Percentiles rank a stretch among this genome's conserved stretches.
These are phyloP conservation scores for Apis florea DNA, from an alignment of 1,140 invertebrate species.

Conservation along the genomic window DNA sequence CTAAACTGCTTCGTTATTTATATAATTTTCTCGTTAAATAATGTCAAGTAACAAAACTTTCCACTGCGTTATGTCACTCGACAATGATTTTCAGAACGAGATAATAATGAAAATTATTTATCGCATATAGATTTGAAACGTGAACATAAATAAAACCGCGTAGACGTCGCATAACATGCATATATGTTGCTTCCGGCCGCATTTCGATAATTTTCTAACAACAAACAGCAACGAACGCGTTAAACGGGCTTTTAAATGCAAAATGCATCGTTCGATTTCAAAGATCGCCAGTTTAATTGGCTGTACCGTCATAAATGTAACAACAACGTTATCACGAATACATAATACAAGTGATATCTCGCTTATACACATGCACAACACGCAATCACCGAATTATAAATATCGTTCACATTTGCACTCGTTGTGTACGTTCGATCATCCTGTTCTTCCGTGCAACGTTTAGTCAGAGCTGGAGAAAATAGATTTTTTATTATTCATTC, in stretches of 20 bases:
- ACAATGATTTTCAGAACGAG: constrained; percentile 1
- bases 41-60: background rate
- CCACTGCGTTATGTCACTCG: background rate
- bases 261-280: background rate
- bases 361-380: background rate
- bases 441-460: background rate
- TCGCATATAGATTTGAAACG: background rate
- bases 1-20: background rate
- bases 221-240: background rate
- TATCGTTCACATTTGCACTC: constrained; percentile 12
- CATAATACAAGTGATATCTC: constrained; percentile 18
- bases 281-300: constrained; percentile 38
- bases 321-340: constrained; percentile 35
- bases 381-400: constrained; percentile 26
- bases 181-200: too few relatives aligned
- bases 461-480: too few relatives aligned
- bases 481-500: too few relatives aligned
- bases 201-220: constrained; percentile 18
- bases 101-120: constrained; percentile 25
- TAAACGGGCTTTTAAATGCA: background rate
- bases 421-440: background rate
- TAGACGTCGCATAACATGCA: background rate
- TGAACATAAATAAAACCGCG: background rate
- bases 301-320: constrained; percentile 31
- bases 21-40: background rate